Conservation (phyloP, 2,113 vertebrate genomes). For the Lasiurus borealis region DNA sequence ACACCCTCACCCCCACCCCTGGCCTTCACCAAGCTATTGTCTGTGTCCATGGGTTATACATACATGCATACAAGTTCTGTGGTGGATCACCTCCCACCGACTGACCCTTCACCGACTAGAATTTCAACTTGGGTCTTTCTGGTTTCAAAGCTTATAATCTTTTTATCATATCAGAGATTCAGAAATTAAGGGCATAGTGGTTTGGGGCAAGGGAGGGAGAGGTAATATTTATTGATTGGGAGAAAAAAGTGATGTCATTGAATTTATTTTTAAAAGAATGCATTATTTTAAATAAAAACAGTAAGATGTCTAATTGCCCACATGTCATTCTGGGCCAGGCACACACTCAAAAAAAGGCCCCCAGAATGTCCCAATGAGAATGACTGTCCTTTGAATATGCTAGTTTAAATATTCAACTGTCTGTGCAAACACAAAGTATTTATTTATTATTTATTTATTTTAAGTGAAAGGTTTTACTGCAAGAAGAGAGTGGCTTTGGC, state of each 20-base stretch:
- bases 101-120: no score
- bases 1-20: no score
- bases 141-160: not conserved
- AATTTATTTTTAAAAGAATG: not conserved
- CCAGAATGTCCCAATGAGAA: not conserved
- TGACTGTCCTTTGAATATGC: not conserved
- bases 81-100: no score
- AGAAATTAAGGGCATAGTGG: not conserved
- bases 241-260: not conserved
- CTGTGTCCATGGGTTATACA: no score
- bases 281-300: not conserved
- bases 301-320: not conserved
- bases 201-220: rapidly evolving
- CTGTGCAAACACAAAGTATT: not conserved
- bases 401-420: not conserved
- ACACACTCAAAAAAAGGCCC: not conserved
- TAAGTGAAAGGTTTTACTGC: not conserved
- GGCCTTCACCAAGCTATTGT: no score
- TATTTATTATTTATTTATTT: not conserved
- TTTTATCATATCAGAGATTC: not conserved
- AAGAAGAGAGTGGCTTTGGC: slow-evolving; percentile 44
- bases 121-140: not conserved
- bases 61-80: no score
- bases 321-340: not conserved
- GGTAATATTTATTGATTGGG: not conserved